These are phyloP conservation scores for Lithosia quadra DNA, from an alignment of 2,888 invertebrate genomes.

Conservation along the genomic window DNA sequence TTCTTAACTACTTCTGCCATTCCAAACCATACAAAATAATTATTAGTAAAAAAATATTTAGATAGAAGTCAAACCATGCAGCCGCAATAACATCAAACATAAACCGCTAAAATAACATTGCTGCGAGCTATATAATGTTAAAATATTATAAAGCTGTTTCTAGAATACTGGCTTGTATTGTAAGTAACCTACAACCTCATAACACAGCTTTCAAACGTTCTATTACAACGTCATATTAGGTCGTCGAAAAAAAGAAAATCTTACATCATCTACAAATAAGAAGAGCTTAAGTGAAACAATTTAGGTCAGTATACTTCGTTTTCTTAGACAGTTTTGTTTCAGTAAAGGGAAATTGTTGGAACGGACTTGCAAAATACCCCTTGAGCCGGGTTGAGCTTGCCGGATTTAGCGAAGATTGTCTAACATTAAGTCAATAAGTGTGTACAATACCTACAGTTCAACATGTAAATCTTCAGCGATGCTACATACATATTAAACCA, in stretches of 20 bases:
- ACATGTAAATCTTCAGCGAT: not conserved
- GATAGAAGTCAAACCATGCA: too few relatives aligned
- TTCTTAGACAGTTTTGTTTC: conserved; percentile 16
- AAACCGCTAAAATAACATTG: too few relatives aligned
- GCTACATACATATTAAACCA: not conserved
- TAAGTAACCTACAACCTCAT: not conserved
- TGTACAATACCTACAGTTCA: conserved; percentile 6
- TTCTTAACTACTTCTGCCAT: too few relatives aligned
- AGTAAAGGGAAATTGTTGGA: conserved; percentile 10
- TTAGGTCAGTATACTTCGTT: not conserved
- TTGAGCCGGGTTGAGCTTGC: conserved; percentile 18
- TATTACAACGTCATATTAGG: not conserved
- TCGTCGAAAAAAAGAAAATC: not conserved
- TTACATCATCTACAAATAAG: not conserved
- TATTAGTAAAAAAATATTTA: too few relatives aligned
- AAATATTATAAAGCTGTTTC: too few relatives aligned
- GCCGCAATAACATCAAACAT: too few relatives aligned
- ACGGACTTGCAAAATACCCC: conserved; percentile 16
- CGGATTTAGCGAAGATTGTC: conserved; percentile 18
- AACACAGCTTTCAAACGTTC: not conserved
- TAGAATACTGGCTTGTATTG: too few relatives aligned
- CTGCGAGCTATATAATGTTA: too few relatives aligned
- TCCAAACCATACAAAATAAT: too few relatives aligned
- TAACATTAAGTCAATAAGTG: conserved; percentile 17
- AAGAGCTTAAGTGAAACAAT: conserved; percentile 7